These are phyloP conservation scores for Nyctibius grandis DNA, from an alignment of 2,797 vertebrate species.

Conservation along the genomic window DNA sequence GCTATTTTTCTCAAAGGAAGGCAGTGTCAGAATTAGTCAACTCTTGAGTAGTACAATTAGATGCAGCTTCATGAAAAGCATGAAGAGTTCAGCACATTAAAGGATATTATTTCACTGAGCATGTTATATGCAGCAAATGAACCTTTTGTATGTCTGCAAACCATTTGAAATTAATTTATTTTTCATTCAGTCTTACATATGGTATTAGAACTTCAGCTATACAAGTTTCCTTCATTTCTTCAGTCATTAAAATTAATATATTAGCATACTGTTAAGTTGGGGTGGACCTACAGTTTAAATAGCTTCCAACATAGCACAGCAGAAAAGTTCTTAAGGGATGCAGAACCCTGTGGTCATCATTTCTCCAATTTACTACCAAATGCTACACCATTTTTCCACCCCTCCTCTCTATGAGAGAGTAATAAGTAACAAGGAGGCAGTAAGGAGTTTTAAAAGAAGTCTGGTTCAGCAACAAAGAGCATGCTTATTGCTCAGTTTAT, in stretches of 20 bases:
- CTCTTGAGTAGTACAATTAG: conserved; percentile 57
- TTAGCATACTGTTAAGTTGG: background rate
- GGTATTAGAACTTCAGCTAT: conserved; percentile 21
- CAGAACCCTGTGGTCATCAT: background rate
- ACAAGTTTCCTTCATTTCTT: background rate
- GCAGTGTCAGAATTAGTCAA: conserved; percentile 58
- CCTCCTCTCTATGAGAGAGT: background rate
- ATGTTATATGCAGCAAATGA: conserved; percentile 24
- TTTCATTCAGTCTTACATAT: conserved; percentile 34
- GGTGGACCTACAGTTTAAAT: background rate
- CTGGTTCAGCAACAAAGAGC: background rate
- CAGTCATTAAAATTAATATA: background rate
- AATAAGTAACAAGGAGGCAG: background rate
- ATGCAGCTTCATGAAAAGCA: conserved; percentile 24
- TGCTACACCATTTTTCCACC: background rate
- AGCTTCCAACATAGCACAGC: background rate
- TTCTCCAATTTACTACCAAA: background rate
- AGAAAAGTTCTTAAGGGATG: background rate
- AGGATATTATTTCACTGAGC: conserved; percentile 51
- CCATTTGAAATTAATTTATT: conserved; percentile 56
- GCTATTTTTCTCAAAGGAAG: conserved; percentile 57
- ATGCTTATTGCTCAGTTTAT: background rate
- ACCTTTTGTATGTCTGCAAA: conserved; percentile 42
- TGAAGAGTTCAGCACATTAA: conserved; percentile 48
- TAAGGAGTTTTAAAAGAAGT: background rate